phyloP scores from a whole-genome alignment of 2,888 invertebrate genomes.

The Globia sparganii region DNA sequence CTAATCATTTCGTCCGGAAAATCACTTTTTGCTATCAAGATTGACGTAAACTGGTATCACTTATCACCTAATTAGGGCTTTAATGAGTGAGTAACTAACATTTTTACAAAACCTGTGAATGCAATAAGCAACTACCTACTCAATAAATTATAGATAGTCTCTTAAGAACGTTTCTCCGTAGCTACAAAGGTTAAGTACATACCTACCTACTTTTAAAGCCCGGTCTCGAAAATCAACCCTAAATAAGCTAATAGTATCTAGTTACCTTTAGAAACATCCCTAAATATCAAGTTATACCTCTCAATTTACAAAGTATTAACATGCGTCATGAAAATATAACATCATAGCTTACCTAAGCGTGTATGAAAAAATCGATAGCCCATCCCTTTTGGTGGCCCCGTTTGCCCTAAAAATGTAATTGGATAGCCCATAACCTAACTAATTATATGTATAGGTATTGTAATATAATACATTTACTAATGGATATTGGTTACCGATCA shows the following conservation, averaged over 20 bases:
- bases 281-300: neutral
- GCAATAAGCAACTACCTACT: neutral
- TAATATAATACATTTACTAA: conserved; percentile 41
- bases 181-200: neutral
- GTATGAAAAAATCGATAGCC: conserved; percentile 58
- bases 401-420: conserved; percentile 57
- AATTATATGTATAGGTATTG: conserved; percentile 41
- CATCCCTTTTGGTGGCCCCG: conserved; percentile 23
- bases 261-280: neutral
- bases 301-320: neutral
- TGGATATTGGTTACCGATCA: conserved; percentile 44
- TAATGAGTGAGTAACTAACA: neutral
- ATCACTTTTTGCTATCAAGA: neutral
- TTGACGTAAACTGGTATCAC: neutral
- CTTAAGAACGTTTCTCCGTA: neutral
- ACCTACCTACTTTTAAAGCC: neutral
- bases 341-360: conserved; percentile 8
- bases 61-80: neutral
- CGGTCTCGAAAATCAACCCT: neutral
- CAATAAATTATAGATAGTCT: neutral
- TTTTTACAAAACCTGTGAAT: neutral
- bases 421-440: conserved; percentile 47
- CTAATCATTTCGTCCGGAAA: neutral
- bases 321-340: neutral
- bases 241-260: neutral